Base-by-base conservation (phyloP, 1,140 invertebrate species). In the Colletes latitarsis region DNA sequence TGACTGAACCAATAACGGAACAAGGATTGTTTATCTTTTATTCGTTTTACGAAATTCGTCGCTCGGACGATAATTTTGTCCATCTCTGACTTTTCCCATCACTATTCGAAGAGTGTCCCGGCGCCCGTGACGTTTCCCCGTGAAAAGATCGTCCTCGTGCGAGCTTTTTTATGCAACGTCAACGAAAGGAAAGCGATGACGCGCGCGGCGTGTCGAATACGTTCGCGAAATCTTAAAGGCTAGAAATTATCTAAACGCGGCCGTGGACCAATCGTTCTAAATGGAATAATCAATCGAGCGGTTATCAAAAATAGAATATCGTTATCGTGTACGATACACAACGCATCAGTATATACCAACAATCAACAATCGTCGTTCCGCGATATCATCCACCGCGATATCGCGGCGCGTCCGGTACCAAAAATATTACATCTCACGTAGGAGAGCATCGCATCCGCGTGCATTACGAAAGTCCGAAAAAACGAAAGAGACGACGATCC, bases 261-360 rank as follows among this genome's bases (percentile, higher is more conserved):
- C 77, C 19, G 49, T 55, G 3, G 49, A 63, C 62, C 60, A 12
- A 49, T 62, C 49, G 52, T 39, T 55, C 58, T 64, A 55, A 73
- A 79, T 79, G 58, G 77, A 72, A 73, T 63, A 73, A 79, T 73
- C 19, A 79, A 79, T 79, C 70, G 60, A 77, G 74, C 41, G 62
- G n/a, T 77, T 81, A 81, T 81, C 79, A 81, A 81, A 81, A 81
- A 81, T 81, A 81, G 79, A 81, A 70, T 69, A 77, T 81, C 74
- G 30, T 67, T 74, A 75, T 49, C 57, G 43, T 60, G 64, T 80
- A 68, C 43, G 74, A 80, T 75, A 75, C 53, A 53, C 53, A 81
- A 81, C 66, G 66, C 15, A 81, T 58, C 72, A 46, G 60, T 69
- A 70, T 21, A 66, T 75, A 80, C 63, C 63, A 76, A 80, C 72